Conservation (phyloP, 2,888 invertebrate species). For the Drosophila antonietae region DNA sequence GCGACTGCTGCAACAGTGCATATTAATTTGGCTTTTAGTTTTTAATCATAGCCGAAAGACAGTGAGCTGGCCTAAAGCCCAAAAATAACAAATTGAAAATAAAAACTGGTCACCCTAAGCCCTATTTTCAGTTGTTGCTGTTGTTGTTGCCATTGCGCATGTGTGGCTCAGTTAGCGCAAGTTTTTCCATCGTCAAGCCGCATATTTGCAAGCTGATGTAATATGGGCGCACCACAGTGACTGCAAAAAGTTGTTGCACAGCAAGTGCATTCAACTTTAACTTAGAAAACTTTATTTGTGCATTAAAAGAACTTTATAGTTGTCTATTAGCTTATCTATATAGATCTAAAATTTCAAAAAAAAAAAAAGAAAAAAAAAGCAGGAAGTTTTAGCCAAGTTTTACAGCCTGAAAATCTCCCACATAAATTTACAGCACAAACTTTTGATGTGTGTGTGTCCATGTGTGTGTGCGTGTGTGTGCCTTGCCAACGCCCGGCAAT, state of each 20-base stretch:
- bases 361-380: constrained; percentile 15
- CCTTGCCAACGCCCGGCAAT: constrained; percentile 47
- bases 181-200: constrained; percentile 48
- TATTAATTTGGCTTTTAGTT: constrained; percentile 65
- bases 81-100: constrained; percentile 28
- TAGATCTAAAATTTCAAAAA: constrained; percentile 20
- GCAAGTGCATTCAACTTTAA: constrained; percentile 38
- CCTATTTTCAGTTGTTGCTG: constrained; percentile 24
- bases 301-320: constrained; percentile 18
- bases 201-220: constrained; percentile 70
- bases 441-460: constrained; percentile 18
- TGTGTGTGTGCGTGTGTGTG: constrained; percentile 1
- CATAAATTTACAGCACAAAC: constrained; percentile 62
- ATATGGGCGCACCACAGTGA: constrained; percentile 45
- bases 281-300: constrained; percentile 14
- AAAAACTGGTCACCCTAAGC: constrained; percentile 33
- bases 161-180: constrained; percentile 51
- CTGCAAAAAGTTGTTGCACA: constrained; percentile 48
- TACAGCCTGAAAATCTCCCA: constrained; percentile 56
- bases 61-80: constrained; percentile 38
- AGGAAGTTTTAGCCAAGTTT: constrained; percentile 73
- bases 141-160: constrained; percentile 42
- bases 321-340: constrained; percentile 32
- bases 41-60: constrained; percentile 22
- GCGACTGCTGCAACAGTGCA: constrained; percentile 74